Conservation (phyloP, 2,113 vertebrate genomes). For the Thryonomys swinderianus region DNA sequence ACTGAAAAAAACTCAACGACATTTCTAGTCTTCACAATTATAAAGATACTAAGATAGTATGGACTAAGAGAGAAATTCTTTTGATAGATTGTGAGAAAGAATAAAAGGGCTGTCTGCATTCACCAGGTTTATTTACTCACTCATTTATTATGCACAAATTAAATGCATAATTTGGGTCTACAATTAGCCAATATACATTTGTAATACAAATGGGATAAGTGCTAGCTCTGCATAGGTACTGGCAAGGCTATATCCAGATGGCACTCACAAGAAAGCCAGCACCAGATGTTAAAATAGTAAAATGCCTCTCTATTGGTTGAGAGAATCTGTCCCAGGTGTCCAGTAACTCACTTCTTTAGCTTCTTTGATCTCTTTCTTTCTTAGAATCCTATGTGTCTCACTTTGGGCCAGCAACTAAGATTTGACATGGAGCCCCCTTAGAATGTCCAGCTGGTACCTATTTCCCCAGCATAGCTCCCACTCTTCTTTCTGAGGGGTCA, state of each 20-base stretch:
- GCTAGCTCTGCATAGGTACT: not conserved
- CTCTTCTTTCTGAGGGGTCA: not conserved
- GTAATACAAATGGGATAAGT: not conserved
- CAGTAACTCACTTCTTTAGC: not conserved
- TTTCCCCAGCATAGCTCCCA: not conserved
- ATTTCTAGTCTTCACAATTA: not conserved
- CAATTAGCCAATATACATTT: not conserved
- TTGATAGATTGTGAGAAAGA: constrained; percentile 14
- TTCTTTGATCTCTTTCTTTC: not conserved
- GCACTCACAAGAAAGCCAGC: not conserved
- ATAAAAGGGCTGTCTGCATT: not conserved
- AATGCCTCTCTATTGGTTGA: not conserved
- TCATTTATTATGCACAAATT: not conserved
- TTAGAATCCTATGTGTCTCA: not conserved
- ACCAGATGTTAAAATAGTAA: not conserved
- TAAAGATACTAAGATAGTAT: not conserved
- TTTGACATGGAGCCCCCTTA: not conserved
- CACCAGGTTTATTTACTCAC: not conserved
- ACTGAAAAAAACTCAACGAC: not conserved
- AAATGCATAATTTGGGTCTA: not conserved
- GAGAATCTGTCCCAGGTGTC: not conserved
- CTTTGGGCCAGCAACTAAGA: not conserved
- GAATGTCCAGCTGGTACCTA: not conserved
- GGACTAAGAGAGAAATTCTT: not conserved
- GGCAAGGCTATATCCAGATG: not conserved